Evolutionary conservation across 2,113 vertebrate genomes (phyloP).

Genomic region (Mormyrus iriodes): DNA sequence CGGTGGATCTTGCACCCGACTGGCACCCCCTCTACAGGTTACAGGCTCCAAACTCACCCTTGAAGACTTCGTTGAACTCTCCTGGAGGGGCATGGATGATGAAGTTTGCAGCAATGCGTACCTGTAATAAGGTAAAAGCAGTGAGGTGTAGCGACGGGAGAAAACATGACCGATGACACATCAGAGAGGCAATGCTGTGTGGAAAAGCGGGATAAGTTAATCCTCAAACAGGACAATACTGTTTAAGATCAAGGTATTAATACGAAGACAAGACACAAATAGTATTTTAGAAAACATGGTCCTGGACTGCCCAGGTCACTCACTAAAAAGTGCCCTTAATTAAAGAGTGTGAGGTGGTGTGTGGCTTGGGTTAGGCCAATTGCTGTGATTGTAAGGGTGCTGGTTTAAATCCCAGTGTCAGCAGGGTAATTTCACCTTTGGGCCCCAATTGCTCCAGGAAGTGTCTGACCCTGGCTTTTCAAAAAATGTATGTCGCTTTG

Average conservation of each 20-base stretch:
- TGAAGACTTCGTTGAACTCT: slow-evolving; percentile 96
- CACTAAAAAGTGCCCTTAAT: neutral
- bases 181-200: neutral
- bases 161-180: neutral
- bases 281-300: neutral
- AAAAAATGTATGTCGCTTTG: neutral
- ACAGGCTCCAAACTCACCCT: slow-evolving; percentile 66
- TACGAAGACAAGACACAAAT: neutral
- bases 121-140: slow-evolving; percentile 58
- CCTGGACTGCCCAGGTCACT: neutral
- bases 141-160: neutral
- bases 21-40: neutral
- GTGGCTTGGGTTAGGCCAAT: neutral
- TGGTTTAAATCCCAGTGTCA: neutral
- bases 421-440: neutral
- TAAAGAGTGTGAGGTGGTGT: neutral
- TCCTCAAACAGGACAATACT: neutral
- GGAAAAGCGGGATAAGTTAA: neutral
- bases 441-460: neutral
- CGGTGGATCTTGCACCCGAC: neutral
- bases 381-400: neutral
- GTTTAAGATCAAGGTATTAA: neutral
- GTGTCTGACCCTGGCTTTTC: neutral
- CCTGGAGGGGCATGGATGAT: slow-evolving; percentile 91
- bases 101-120: slow-evolving; percentile 91